These are phyloP conservation scores for Aphidius ervi DNA, from an alignment of 1,140 invertebrate species.

Conservation along the genomic window DNA sequence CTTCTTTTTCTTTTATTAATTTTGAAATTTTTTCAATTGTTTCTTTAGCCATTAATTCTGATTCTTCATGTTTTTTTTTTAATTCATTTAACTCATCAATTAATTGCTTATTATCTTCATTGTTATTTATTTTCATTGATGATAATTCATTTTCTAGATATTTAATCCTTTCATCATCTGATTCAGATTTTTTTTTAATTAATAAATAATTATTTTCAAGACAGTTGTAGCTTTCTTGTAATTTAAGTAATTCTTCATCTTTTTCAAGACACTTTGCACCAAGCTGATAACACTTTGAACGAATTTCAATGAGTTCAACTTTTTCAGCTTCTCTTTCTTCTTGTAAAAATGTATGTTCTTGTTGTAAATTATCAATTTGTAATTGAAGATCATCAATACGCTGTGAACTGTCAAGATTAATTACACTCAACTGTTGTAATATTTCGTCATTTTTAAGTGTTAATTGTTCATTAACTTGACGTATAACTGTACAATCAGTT, in stretches of 20 bases:
- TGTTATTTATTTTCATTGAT: too few species aligned
- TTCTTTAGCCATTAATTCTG: conserved; percentile 40
- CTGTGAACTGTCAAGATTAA: conserved; percentile 38
- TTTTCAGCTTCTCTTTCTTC: conserved; percentile 30
- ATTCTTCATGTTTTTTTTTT: conserved; percentile 33
- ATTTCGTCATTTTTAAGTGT: conserved; percentile 36
- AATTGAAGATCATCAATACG: conserved; percentile 48
- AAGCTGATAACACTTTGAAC: conserved; percentile 43
- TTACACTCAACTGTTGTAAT: conserved; percentile 34
- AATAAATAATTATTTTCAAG: too few species aligned
- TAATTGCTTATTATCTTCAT: too few species aligned
- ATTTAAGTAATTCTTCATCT: conserved; percentile 40
- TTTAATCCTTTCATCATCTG: too few species aligned
- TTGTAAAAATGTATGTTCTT: conserved; percentile 49
- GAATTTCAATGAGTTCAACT: conserved; percentile 49
- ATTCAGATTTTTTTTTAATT: too few species aligned
- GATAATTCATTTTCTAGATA: too few species aligned
- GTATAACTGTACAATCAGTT: conserved; percentile 21
- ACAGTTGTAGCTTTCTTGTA: too few species aligned
- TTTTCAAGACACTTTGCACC: conserved; percentile 48
- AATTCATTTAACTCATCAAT: conserved; percentile 22
- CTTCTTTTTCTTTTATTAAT: conserved; percentile 42
- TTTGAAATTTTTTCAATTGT: conserved; percentile 45
- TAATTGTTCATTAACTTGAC: conserved; percentile 35
- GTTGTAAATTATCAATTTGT: conserved; percentile 47